A percentile compares a stretch with the other conserved stretches of the same genome.
phyloP scores from a whole-genome alignment of 2,888 invertebrate species.

The Lasioglossum villosulum region DNA sequence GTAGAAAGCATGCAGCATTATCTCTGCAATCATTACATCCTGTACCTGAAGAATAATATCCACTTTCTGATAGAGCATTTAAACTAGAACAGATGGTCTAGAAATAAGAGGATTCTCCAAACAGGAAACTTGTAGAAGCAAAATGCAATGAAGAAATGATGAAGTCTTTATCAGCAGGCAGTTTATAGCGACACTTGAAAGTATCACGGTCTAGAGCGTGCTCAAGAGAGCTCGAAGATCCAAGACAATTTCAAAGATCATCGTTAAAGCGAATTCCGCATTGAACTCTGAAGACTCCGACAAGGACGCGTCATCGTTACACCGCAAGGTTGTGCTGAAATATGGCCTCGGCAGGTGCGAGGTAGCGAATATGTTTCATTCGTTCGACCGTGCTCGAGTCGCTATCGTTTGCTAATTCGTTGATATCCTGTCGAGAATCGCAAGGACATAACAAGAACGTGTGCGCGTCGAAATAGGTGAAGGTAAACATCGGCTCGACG shows the following conservation, averaged over 20 bases:
- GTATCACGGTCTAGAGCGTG: not conserved
- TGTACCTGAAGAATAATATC: not conserved
- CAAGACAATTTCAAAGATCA: not conserved
- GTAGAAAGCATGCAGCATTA: not conserved
- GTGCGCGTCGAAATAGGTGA: not conserved
- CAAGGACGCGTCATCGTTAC: conserved; percentile 35
- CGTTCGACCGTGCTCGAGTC: not conserved
- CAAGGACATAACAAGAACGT: not conserved
- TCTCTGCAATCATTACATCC: not conserved
- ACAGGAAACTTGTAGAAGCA: not conserved
- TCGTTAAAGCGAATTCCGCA: not conserved
- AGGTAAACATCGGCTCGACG: not conserved
- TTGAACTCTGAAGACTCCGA: conserved; percentile 9
- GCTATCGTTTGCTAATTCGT: conserved; percentile 10
- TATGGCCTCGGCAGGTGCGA: conserved; percentile 18
- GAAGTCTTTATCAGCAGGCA: not conserved
- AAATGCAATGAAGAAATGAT: not conserved
- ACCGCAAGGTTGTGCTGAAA: conserved; percentile 15
- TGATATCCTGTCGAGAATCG: not conserved
- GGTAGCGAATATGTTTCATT: not conserved
- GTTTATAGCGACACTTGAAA: not conserved
- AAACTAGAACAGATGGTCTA: not conserved
- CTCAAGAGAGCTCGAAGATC: not conserved
- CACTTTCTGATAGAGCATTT: not conserved
- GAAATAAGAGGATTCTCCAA: not conserved